Evolutionary conservation across 2,113 vertebrate genomes (phyloP).

Genomic region (Megaceryle maxima): DNA sequence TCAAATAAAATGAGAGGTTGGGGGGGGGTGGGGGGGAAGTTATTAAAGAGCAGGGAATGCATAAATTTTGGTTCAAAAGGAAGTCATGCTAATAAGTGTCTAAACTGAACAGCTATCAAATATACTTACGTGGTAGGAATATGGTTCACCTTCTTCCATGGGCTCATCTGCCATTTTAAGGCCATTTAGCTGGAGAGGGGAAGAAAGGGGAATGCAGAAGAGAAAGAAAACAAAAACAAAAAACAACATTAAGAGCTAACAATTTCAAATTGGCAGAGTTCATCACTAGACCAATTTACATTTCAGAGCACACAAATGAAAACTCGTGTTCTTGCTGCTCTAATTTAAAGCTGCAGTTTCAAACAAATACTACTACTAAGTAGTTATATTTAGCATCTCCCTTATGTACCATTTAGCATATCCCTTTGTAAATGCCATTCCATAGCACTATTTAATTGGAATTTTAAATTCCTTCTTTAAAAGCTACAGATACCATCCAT

Average conservation of each 20-base stretch:
- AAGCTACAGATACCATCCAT: not conserved
- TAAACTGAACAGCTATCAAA: not conserved
- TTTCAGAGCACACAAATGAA: not conserved
- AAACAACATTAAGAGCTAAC: not conserved
- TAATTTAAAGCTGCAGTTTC: not conserved
- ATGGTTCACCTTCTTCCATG: slow-evolving; percentile 93
- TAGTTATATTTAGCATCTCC: slow-evolving; percentile 27
- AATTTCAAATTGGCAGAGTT: not conserved
- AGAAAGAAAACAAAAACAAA: not conserved
- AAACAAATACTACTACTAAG: slow-evolving; percentile 7
- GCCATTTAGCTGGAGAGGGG: slow-evolving; percentile 85
- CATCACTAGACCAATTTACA: not conserved
- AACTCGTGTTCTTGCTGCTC: not conserved
- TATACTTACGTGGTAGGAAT: slow-evolving; percentile 89
- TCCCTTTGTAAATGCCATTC: not conserved
- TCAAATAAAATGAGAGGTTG: not conserved
- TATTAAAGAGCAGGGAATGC: not conserved
- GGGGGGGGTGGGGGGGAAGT: not conserved
- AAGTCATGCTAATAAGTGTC: not conserved
- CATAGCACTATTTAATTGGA: not conserved
- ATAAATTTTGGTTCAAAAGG: not conserved
- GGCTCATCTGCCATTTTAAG: slow-evolving; percentile 94
- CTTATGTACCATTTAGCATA: not conserved
- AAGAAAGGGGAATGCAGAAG: not conserved
- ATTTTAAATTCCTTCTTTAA: slow-evolving; percentile 11